phyloP scores from a whole-genome alignment of 2,888 invertebrate genomes.

The Cordylochernes scorpioides region DNA sequence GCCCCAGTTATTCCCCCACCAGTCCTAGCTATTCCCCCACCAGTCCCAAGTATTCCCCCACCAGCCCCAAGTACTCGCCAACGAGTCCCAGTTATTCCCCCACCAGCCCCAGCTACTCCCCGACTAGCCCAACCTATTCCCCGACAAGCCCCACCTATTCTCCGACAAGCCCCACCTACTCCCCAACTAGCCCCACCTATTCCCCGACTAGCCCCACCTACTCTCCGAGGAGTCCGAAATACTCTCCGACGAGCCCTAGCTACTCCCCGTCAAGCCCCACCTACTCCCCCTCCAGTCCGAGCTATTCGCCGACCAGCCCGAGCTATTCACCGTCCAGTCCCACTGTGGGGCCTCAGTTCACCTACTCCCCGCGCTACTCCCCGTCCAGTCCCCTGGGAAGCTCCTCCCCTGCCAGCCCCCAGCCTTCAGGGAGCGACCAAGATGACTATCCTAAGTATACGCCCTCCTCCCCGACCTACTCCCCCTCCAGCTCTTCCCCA shows the following conservation, averaged over 20 bases:
- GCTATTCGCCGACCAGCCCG: conserved; percentile 23
- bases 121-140: conserved; percentile 28
- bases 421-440: conserved; percentile 38
- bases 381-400: conserved; percentile 25
- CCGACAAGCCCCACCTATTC: conserved; percentile 23
- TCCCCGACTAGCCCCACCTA: conserved; percentile 23
- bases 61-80: conserved; percentile 55
- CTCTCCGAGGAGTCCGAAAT: conserved; percentile 27
- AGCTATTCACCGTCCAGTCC: conserved; percentile 26
- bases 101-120: conserved; percentile 28
- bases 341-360: conserved; percentile 25
- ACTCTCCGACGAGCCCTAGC: conserved; percentile 48
- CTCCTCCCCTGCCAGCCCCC: conserved; percentile 33
- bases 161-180: conserved; percentile 27
- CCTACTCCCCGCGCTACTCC: conserved; percentile 24
- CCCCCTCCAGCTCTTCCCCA: conserved; percentile 37
- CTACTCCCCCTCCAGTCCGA: conserved; percentile 32
- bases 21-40: conserved; percentile 28
- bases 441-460: conserved; percentile 35
- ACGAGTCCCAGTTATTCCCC: conserved; percentile 61
- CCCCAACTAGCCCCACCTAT: conserved; percentile 23
- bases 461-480: conserved; percentile 54
- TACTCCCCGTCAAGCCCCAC: conserved; percentile 39
- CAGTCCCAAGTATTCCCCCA: conserved; percentile 43
- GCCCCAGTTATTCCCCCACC: conserved; percentile 35